Base-by-base conservation (phyloP, 2,113 vertebrate species). In the Pampusana beccarii region DNA sequence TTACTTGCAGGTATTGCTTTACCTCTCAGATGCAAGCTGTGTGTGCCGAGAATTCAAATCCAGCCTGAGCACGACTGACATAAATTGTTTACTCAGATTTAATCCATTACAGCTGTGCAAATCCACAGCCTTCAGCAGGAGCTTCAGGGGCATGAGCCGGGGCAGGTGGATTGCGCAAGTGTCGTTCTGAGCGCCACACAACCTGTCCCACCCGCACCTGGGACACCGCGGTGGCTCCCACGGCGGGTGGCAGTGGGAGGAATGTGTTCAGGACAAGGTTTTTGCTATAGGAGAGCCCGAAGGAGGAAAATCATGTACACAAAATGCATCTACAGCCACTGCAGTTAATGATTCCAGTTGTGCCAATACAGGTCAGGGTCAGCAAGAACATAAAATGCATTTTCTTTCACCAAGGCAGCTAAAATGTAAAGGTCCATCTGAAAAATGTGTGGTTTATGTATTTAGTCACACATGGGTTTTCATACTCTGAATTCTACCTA, bases 161-260 rank as follows among this genome's bases (percentile, higher is more conserved):
- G 66, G 19, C 66, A 6, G 24, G 44, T 16, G 8, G 48, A 7
- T 11, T 15, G 8, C 4, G 67, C 90, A 28, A 88, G 31, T 53
- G 79, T 6, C 16, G 2, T 2, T 2, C 4, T 1, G 64, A 15
- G 17, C 18, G 1, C 11, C 42, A 0, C 0, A 1, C 9, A 48
- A 56, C 36, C 31, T 11, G 23, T 54, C 34, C 46, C 51, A 2
- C 64, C 86, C 31, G 44, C 1, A 2, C 72, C 13, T 6, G 61
- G 51, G 69, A 11, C 80, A 3, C 33, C 0, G 25, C 0, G 21
- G 66, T 13, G 90, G 58, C 56, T 44, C 3, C 25, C 33, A 1
- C 21, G 5, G 70, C 1, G 1, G n/a, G 8, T 1, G 31, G 15
- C 21, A 6, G 70, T 1, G 2, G n/a, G 8, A 1, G 31, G 15